Percentiles rank a stretch among this genome's conserved stretches.
Conservation (phyloP, 92 coral and sea anemone species). For the Bergia puertoricense region DNA sequence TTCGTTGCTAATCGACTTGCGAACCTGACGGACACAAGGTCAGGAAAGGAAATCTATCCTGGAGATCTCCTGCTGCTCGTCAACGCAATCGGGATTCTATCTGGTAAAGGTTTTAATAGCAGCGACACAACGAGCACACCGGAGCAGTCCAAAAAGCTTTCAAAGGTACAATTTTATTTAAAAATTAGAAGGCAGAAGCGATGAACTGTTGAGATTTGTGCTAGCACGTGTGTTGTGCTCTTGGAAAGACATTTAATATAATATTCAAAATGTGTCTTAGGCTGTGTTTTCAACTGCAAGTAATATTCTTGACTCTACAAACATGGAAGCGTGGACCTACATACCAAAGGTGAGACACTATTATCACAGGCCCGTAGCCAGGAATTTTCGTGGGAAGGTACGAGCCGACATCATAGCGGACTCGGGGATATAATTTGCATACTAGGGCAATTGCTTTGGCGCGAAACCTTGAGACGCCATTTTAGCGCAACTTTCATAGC, state of each 20-base stretch:
- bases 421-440: too few relatives aligned
- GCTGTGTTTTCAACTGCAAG: slow-evolving; percentile 74
- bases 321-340: slow-evolving; percentile 63
- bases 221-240: too few relatives aligned
- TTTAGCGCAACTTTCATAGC: too few relatives aligned
- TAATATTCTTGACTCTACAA: slow-evolving; percentile 67
- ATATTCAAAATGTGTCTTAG: slow-evolving; percentile 22
- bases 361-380: background rate
- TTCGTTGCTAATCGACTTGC: slow-evolving; percentile 69
- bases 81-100: slow-evolving; percentile 62
- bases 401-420: too few relatives aligned
- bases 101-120: slow-evolving; percentile 47
- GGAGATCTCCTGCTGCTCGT: slow-evolving; percentile 76
- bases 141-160: slow-evolving; percentile 34
- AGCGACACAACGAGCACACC: background rate
- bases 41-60: slow-evolving; percentile 61
- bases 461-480: too few relatives aligned
- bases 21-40: slow-evolving; percentile 58
- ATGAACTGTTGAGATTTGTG: too few relatives aligned
- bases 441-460: too few relatives aligned
- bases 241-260: too few relatives aligned
- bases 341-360: slow-evolving; percentile 67
- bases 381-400: too few relatives aligned
- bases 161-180: slow-evolving; percentile 41
- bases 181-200: too few relatives aligned